Conservation (phyloP, 2,113 vertebrate species). For the Gymnocephalus cernua region DNA sequence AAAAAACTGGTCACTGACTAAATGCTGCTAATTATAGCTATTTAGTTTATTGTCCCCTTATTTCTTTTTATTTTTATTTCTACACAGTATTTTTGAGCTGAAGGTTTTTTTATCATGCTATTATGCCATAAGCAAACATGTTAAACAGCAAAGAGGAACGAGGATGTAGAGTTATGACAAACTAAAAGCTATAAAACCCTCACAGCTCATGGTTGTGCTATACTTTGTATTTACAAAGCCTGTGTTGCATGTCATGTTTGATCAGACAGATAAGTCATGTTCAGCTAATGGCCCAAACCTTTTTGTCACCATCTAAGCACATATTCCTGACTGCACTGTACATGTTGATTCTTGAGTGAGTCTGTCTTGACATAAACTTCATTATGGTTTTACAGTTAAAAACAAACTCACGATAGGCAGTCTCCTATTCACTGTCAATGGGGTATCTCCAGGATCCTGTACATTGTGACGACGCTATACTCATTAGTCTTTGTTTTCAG, state of each 20-base stretch:
- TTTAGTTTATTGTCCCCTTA: neutral
- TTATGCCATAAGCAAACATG: neutral
- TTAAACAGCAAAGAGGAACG: neutral
- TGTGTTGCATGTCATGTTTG: neutral
- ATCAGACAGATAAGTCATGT: neutral
- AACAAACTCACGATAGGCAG: constrained; percentile 1
- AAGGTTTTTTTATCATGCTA: neutral
- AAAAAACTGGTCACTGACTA: neutral
- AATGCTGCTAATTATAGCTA: neutral
- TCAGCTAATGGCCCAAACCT: neutral
- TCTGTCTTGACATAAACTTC: neutral
- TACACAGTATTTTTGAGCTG: neutral
- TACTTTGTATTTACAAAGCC: neutral
- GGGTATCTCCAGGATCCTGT: constrained; percentile 7
- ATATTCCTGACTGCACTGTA: neutral
- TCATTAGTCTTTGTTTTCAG: constrained; percentile 7
- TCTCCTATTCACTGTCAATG: constrained; percentile 13
- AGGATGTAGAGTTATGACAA: too few relatives aligned
- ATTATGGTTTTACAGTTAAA: constrained; percentile 7
- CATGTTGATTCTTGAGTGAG: constrained; percentile 35
- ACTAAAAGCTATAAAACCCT: neutral
- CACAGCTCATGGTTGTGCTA: neutral
- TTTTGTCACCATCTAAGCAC: neutral
- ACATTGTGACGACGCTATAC: neutral
- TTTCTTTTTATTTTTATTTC: neutral